phyloP scores from a whole-genome alignment of 2,888 invertebrate genomes.

The Rhimphoctona megacephalus region DNA sequence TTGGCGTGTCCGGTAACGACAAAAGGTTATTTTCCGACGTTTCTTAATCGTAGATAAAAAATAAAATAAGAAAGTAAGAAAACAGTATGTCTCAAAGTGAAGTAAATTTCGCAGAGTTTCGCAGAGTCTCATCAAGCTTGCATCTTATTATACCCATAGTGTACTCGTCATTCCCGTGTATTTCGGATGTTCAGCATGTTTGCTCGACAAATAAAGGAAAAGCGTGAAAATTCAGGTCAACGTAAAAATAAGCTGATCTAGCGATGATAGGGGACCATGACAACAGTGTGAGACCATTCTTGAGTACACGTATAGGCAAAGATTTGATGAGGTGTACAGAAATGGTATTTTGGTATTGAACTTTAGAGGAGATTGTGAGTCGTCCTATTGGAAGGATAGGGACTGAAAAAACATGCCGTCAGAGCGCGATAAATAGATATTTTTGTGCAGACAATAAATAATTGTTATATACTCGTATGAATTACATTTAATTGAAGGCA shows the following conservation, averaged over 20 bases:
- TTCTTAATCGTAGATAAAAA: conserved; percentile 25
- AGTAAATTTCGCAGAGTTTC: background rate
- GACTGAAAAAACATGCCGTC: background rate
- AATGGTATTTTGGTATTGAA: background rate
- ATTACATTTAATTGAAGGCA: background rate
- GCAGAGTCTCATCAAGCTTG: conserved; percentile 34
- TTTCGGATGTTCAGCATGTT: background rate
- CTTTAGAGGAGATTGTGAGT: background rate
- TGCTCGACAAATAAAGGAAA: conserved; percentile 3
- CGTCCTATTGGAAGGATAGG: background rate
- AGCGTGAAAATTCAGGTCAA: background rate
- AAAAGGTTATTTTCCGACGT: conserved; percentile 51
- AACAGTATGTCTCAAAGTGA: background rate
- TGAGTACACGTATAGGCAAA: background rate
- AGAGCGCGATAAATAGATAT: background rate
- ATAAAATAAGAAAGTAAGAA: conserved; percentile 28
- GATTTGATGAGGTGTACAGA: background rate
- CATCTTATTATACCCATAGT: background rate
- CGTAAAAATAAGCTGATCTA: conserved; percentile 10
- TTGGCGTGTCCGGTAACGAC: conserved; percentile 39
- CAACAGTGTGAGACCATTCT: background rate
- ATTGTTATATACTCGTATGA: background rate
- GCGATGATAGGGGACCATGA: background rate
- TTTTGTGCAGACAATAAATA: background rate
- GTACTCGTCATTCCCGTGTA: conserved; percentile 7